Base-by-base conservation (phyloP, 2,888 invertebrate species). In the Ormyrus nitidulus region DNA sequence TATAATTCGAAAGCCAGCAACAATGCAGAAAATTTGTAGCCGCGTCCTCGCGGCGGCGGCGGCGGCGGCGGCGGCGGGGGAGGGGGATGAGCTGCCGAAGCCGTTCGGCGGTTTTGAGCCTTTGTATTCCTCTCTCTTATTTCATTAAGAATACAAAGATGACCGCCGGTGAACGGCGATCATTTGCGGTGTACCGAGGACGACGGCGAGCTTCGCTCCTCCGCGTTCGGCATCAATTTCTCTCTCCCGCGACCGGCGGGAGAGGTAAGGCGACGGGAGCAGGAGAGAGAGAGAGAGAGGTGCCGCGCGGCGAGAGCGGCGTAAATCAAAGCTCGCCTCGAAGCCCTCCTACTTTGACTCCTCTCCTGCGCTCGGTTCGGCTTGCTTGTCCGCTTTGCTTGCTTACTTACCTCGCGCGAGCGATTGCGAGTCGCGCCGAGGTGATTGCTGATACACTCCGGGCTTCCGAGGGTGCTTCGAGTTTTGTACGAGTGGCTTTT, bases 131-230 rank as follows among this genome's bases (percentile, higher is more conserved):
- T 70, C 72, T 76, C 80, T 74, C 69, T 77, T 81, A 78, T 78
- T 81, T 81, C 77, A 78, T 81, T 78, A 77, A 77, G 73, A 70
- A 81, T 74, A 70, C 77, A 81, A 77, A 81, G 77, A 81, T 78
- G 74, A 77, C 74, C 58, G 77, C 51, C 70, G 70, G 46, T 11
- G 48, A 76, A 13, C 11, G 10, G 56, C 61, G 48, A 70, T 34
- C 34, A 34, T 34, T 34, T 34, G 34, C 70, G 70, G 46, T 11
- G 48, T 68, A 13, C 11, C 6, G 56, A 53, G 48, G 62, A 56
- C n/a, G 71, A 58, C 54, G 80, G 49, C 72, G 58, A 81, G 44
- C 74, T n/a, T 48, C 65, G 34, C 13, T 65, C 49, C 10, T 13
- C 46, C 11, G 74, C 34, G 49, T 51, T 68, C 69, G 66, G 66